Evolutionary conservation across 2,888 invertebrate genomes (phyloP).

Genomic region (Sisyra nigra): DNA sequence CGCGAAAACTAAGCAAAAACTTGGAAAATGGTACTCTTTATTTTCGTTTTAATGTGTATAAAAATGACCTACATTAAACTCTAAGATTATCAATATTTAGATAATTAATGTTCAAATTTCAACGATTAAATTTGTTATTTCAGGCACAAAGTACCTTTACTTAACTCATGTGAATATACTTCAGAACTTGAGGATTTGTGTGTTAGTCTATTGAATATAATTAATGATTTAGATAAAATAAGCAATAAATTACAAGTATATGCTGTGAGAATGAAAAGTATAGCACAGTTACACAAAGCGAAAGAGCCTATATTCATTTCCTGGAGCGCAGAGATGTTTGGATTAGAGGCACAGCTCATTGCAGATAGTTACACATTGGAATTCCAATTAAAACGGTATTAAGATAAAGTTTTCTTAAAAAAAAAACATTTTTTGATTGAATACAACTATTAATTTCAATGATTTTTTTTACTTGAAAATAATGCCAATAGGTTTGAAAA

Average conservation of each 20-base stretch:
- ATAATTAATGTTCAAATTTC: no score
- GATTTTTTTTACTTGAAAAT: no score
- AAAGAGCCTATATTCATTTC: constrained; percentile 22
- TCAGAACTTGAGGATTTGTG: constrained; percentile 15
- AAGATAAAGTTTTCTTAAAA: background rate
- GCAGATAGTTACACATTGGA: constrained; percentile 25
- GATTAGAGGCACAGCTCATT: constrained; percentile 17
- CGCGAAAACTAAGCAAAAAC: no score
- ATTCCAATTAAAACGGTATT: constrained; percentile 21
- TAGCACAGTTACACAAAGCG: constrained; percentile 21
- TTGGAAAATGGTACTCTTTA: no score
- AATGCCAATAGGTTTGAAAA: no score
- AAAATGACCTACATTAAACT: no score
- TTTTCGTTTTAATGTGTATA: no score
- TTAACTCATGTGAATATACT: constrained; percentile 3
- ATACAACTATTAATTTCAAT: no score
- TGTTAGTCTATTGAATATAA: constrained; percentile 17
- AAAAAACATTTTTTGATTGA: no score
- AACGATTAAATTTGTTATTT: no score
- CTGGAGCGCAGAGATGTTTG: constrained; percentile 18
- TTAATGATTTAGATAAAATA: constrained; percentile 16
- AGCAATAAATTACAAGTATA: constrained; percentile 17
- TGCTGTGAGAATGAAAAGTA: constrained; percentile 20
- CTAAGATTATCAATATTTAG: no score
- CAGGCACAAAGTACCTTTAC: background rate